A percentile compares a stretch with the other conserved stretches of the same genome.
Evolutionary conservation across 2,888 invertebrate genomes (phyloP).

Genomic region (Apotomis betuletana): DNA sequence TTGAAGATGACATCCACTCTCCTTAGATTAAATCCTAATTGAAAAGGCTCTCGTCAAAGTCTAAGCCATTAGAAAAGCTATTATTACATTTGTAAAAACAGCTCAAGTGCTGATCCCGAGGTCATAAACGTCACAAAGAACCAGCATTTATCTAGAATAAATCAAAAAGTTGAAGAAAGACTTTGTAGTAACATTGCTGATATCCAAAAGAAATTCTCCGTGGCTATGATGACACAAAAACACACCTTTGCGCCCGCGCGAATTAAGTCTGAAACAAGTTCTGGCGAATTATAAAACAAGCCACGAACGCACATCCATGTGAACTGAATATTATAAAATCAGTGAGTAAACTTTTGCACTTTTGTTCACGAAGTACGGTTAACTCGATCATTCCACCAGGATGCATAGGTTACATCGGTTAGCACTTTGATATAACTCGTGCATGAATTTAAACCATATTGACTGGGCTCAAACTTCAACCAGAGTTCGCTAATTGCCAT

Average conservation of each 20-base stretch:
- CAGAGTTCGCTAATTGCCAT: conserved; percentile 12
- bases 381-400: conserved; percentile 14
- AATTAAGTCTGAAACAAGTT: no score
- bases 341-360: conserved; percentile 10
- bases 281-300: no score
- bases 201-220: no score
- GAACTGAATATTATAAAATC: not conserved
- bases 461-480: conserved; percentile 15
- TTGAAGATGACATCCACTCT: not conserved
- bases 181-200: no score
- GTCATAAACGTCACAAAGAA: no score
- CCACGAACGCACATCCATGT: not conserved
- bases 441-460: conserved; percentile 18
- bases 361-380: not conserved
- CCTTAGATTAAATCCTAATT: conserved; percentile 6
- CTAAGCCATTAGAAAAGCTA: no score
- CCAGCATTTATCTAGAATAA: no score
- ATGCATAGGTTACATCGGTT: conserved; percentile 16
- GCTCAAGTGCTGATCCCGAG: no score
- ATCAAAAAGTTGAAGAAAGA: no score
- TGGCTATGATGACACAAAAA: no score
- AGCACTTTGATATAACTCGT: conserved; percentile 20
- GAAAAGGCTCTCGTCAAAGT: not conserved
- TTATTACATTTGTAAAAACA: no score
- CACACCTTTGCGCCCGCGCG: no score